A percentile compares a stretch with the other conserved stretches of the same genome.
These are phyloP conservation scores for Falco berigora DNA, from an alignment of 2,797 vertebrate genomes.

Conservation along the genomic window DNA sequence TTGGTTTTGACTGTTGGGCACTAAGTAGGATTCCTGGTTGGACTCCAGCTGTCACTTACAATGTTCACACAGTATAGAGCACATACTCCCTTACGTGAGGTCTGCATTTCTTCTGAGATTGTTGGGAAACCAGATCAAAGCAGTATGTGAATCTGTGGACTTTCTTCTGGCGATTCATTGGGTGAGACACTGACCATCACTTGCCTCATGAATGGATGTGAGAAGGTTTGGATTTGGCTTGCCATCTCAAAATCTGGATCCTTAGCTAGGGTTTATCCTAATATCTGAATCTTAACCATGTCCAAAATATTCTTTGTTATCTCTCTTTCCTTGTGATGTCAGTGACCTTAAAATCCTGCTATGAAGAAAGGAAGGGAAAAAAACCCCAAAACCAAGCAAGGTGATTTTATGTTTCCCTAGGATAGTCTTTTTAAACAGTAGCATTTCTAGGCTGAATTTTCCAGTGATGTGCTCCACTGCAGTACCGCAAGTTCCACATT, in stretches of 20 bases:
- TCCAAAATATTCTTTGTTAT: background rate
- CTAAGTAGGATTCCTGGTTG: background rate
- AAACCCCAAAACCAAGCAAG: background rate
- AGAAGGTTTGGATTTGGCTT: background rate
- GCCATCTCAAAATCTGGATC: background rate
- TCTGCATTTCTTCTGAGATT: background rate
- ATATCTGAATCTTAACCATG: background rate
- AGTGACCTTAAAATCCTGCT: background rate
- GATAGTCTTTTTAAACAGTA: background rate
- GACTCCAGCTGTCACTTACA: background rate
- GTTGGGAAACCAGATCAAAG: background rate
- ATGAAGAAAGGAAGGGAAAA: background rate
- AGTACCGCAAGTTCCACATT: conserved; percentile 45
- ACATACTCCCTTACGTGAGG: background rate
- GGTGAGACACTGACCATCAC: background rate
- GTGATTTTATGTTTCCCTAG: background rate
- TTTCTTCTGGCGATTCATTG: background rate
- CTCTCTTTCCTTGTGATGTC: background rate
- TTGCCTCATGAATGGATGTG: background rate
- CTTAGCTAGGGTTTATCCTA: background rate
- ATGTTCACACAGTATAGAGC: fast-evolving
- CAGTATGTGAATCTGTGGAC: background rate
- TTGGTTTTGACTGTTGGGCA: background rate
- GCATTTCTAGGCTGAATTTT: conserved; percentile 35
- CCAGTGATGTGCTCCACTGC: background rate